Conservation (phyloP, 1,140 invertebrate genomes). For the Solenopsis invicta region DNA sequence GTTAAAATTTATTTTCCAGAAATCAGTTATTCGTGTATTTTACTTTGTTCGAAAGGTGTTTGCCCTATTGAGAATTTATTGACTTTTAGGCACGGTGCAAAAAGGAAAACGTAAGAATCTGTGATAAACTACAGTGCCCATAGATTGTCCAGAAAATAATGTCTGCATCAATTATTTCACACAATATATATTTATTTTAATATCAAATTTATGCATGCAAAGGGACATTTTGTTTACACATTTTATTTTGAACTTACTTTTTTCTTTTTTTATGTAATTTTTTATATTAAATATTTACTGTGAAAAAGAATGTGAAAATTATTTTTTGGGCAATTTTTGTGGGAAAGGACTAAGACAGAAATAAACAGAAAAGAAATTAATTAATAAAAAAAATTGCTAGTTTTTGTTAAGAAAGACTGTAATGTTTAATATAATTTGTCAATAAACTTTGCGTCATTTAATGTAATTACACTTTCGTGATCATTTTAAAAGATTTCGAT, state of each 20-base stretch:
- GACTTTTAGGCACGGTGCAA: slow-evolving; percentile 76
- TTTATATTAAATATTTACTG: not conserved
- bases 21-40: slow-evolving; percentile 4
- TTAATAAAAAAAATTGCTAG: not conserved
- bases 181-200: slow-evolving; percentile 15
- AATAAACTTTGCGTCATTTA: not conserved
- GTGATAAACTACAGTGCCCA: slow-evolving; percentile 10
- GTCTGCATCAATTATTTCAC: not conserved
- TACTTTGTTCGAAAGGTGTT: not conserved
- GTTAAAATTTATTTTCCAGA: not conserved
- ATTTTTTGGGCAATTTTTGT: not conserved
- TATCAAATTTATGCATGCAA: not conserved
- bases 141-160: slow-evolving; percentile 33
- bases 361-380: not conserved
- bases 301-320: not conserved
- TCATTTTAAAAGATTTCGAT: slow-evolving; percentile 7
- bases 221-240: not conserved
- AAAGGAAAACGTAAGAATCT: slow-evolving; percentile 69
- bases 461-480: not conserved
- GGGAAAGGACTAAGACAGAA: not conserved
- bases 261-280: not conserved
- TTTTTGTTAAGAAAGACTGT: too few relatives aligned
- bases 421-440: slow-evolving; percentile 5
- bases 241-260: not conserved
- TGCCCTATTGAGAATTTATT: not conserved